These are phyloP conservation scores for Tenthredo notha DNA, from an alignment of 2,888 invertebrate species.

Conservation along the genomic window DNA sequence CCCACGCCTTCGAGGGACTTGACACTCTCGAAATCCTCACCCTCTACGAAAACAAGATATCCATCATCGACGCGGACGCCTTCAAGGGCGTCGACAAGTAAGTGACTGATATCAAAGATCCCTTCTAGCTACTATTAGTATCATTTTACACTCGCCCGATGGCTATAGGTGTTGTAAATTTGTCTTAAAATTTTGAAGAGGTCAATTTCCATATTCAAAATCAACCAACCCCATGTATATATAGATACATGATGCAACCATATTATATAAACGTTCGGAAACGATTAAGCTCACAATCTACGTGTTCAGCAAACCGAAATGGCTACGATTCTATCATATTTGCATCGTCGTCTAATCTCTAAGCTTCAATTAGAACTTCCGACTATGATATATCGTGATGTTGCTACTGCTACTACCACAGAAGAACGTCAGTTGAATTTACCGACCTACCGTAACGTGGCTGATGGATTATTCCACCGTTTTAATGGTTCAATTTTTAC, in stretches of 20 bases:
- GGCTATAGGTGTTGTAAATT: background rate
- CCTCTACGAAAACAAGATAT: constrained; percentile 92
- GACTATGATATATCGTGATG: background rate
- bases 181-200: constrained; percentile 17
- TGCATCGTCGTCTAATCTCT: constrained; percentile 35
- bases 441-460: constrained; percentile 38
- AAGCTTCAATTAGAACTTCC: constrained; percentile 36
- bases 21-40: constrained; percentile 93
- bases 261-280: background rate
- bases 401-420: background rate
- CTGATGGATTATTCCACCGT: background rate
- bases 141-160: background rate
- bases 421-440: background rate
- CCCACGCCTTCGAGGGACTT: constrained; percentile 91
- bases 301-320: constrained; percentile 1
- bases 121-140: background rate
- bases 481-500: background rate
- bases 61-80: constrained; percentile 89
- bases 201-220: background rate
- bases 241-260: background rate
- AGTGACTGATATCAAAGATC: constrained; percentile 73
- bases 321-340: background rate
- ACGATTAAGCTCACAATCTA: background rate
- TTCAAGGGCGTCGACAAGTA: constrained; percentile 94
- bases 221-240: background rate